Evolutionary conservation across 2,888 invertebrate species (phyloP).

Genomic region (Drosophila emarginata): DNA sequence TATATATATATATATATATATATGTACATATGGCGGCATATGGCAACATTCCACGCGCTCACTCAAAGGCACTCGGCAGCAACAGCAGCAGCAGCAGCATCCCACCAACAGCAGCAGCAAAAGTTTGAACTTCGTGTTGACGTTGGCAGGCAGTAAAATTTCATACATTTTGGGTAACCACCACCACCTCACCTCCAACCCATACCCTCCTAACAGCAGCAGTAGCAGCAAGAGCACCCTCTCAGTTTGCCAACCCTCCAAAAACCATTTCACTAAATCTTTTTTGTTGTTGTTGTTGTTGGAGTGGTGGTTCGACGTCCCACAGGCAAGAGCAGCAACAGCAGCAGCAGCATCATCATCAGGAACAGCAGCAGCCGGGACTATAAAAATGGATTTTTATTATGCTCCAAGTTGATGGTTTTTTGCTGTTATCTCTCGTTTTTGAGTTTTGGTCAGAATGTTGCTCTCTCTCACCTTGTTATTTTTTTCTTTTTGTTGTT

Average conservation of each 20-base stretch:
- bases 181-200: conserved; percentile 8
- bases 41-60: conserved; percentile 72
- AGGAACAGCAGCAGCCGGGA: conserved; percentile 53
- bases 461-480: conserved; percentile 51
- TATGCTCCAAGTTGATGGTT: conserved; percentile 46
- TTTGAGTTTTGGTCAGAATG: conserved; percentile 40
- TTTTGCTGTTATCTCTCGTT: conserved; percentile 55
- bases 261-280: conserved; percentile 50
- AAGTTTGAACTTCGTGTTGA: conserved; percentile 61
- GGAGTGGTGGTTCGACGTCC: conserved; percentile 51
- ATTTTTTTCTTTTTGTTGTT: not conserved
- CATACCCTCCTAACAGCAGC: conserved; percentile 4
- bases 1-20: conserved; percentile 31
- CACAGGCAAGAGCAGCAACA: conserved; percentile 23
- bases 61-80: conserved; percentile 53
- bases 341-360: conserved; percentile 24
- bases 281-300: conserved; percentile 18
- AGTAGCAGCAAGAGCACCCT: conserved; percentile 33
- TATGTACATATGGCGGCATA: conserved; percentile 73
- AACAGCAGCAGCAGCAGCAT: conserved; percentile 23
- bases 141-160: conserved; percentile 66
- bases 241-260: conserved; percentile 33
- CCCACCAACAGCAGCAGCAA: conserved; percentile 24
- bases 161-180: conserved; percentile 55
- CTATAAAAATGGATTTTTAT: conserved; percentile 77